phyloP scores from a whole-genome alignment of 1,140 invertebrate species.

The Dendrolimus punctatus region DNA sequence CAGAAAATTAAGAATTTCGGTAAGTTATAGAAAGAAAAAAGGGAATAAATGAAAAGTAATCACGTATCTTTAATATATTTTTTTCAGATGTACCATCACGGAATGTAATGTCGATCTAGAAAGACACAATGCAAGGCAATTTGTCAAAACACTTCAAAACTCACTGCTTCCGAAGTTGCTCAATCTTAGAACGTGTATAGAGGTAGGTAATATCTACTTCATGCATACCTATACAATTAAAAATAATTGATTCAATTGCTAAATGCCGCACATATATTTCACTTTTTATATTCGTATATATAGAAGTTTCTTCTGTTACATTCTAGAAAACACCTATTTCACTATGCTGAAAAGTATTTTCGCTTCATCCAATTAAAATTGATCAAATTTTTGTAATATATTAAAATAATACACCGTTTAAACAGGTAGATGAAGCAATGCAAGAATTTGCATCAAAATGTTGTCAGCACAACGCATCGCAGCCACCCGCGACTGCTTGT shows the following conservation, averaged over 20 bases:
- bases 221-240: too few species aligned
- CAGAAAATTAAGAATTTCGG: too few species aligned
- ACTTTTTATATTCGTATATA: too few species aligned
- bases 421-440: slow-evolving; percentile 87
- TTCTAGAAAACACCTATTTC: too few species aligned
- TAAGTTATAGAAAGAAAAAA: too few species aligned
- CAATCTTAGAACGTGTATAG: slow-evolving; percentile 81
- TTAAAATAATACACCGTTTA: not conserved
- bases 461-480: slow-evolving; percentile 84
- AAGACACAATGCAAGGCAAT: slow-evolving; percentile 84
- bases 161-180: slow-evolving; percentile 82
- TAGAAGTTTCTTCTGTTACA: too few species aligned
- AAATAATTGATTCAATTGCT: too few species aligned
- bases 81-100: slow-evolving; percentile 60
- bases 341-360: too few species aligned
- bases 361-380: too few species aligned
- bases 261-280: too few species aligned
- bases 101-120: slow-evolving; percentile 85
- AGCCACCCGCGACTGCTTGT: slow-evolving; percentile 76
- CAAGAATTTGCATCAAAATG: slow-evolving; percentile 94
- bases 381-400: not conserved
- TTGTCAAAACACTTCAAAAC: slow-evolving; percentile 79
- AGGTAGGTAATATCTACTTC: slow-evolving; percentile 52
- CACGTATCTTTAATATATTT: not conserved
- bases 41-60: too few species aligned